A percentile compares a stretch with the other conserved stretches of the same genome.
phyloP scores from a whole-genome alignment of 1,140 invertebrate species.

The Mycetomoellerius zeteki region DNA sequence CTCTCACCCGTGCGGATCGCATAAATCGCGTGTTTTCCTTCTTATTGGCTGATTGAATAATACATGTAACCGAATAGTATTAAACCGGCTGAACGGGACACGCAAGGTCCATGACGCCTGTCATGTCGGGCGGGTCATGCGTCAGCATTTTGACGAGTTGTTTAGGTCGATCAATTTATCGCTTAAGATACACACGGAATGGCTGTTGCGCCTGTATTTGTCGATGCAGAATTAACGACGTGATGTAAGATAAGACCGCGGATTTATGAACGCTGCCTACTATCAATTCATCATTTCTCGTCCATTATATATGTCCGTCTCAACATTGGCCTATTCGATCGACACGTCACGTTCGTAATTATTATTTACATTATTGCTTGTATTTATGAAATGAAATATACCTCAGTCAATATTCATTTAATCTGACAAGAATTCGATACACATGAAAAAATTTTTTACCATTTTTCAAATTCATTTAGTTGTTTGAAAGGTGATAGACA shows the following conservation, averaged over 20 bases:
- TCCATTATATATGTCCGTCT: slow-evolving; percentile 34
- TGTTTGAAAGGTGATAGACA: background rate
- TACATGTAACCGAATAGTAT: slow-evolving; percentile 78
- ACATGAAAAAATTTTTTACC: background rate
- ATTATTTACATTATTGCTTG: slow-evolving; percentile 36
- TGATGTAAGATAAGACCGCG: slow-evolving; percentile 59
- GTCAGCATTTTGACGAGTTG: slow-evolving; percentile 78
- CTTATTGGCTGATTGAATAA: slow-evolving; percentile 78
- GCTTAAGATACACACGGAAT: slow-evolving; percentile 48
- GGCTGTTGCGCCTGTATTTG: slow-evolving; percentile 41
- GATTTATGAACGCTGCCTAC: slow-evolving; percentile 62
- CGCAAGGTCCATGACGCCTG: slow-evolving; percentile 77
- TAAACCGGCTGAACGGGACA: slow-evolving; percentile 73
- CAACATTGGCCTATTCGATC: slow-evolving; percentile 8
- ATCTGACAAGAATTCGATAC: background rate
- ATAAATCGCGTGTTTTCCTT: slow-evolving; percentile 76
- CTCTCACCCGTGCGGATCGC: slow-evolving; percentile 9
- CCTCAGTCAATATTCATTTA: background rate
- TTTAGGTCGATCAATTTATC: slow-evolving; percentile 75
- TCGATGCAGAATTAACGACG: slow-evolving; percentile 68
- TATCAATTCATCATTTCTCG: slow-evolving; percentile 54
- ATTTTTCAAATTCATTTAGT: background rate
- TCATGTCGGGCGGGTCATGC: slow-evolving; percentile 74
- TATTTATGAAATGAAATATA: background rate
- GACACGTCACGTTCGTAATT: background rate